Evolutionary conservation across 2,797 vertebrate genomes (phyloP).

Genomic region (Danio kyathit): DNA sequence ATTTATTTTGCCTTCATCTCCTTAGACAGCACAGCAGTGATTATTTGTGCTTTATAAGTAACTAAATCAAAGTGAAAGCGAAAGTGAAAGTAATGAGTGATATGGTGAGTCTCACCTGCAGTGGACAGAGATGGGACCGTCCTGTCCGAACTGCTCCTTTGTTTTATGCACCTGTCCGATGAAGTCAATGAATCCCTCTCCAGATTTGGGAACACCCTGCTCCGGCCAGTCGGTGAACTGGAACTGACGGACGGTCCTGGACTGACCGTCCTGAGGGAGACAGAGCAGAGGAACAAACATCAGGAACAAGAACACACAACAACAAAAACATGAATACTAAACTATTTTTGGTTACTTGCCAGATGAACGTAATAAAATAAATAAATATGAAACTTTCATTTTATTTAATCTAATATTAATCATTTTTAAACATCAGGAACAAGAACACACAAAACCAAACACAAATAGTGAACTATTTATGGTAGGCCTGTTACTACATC

Average conservation of each 20-base stretch:
- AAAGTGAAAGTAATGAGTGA: neutral
- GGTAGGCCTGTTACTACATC: too few species aligned
- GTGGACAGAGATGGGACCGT: constrained; percentile 97
- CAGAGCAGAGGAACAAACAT: neutral
- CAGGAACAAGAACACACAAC: neutral
- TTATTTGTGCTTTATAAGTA: too few species aligned
- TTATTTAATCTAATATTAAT: too few species aligned
- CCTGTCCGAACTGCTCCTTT: constrained; percentile 99
- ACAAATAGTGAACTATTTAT: too few species aligned
- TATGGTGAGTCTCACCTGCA: constrained; percentile 86
- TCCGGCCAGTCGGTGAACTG: constrained; percentile 99
- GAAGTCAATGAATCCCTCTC: constrained; percentile 98
- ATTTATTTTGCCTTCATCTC: too few species aligned
- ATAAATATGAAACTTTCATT: too few species aligned
- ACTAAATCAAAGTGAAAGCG: too few species aligned
- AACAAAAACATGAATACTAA: neutral
- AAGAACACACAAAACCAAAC: too few species aligned
- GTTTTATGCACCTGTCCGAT: constrained; percentile 99
- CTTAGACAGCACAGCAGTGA: too few species aligned
- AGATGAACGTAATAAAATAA: too few species aligned
- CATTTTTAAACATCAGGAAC: too few species aligned
- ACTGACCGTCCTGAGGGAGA: constrained; percentile 89
- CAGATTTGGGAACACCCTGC: constrained; percentile 96
- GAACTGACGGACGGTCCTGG: constrained; percentile 96
- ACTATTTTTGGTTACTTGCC: too few species aligned